Evolutionary conservation across 2,113 vertebrate species (phyloP), one percentile per base, ranked within the genome.

Genomic region (Hipposideros armiger): DNA sequence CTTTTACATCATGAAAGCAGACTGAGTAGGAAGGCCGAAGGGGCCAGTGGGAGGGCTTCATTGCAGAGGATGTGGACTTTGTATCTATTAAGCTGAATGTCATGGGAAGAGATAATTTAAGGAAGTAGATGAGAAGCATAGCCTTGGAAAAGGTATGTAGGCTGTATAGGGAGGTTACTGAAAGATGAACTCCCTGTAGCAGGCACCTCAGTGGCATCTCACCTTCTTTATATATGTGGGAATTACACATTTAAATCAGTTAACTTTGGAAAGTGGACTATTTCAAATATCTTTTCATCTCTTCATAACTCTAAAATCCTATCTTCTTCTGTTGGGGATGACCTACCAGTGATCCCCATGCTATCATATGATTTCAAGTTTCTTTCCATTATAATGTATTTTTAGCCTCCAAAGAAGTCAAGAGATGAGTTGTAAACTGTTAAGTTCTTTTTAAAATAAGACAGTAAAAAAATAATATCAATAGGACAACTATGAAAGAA

Each of bases 371-470:
- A 76, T 88, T 85, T 95, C 28, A 73, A 95, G 1, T 73, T 80
- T 78, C 42, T 96, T 78, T 94, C 82, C 42, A 52, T 97, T 97
- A 94, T 90, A 70, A 84, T 94, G 50, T 96, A 72, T 97, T 98
- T 96, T 98, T 17, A 93, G 32, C 88, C 84, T 96, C 67, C 0
- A 5, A 45, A 56, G 42, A 83, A 97, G 60, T 93, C 90, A 97
- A 95, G 66, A 90, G 50, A 60, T 84, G 89, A 97, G 30, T 90
- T 90, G 32, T 0, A 0, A 95, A 73, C 60, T 58, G 28, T 69
- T 64, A 97, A 70, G 77, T 26, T 96, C 9, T 90, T 93, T 70
- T 96, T 95, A 95, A 97, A 98, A 82, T 52, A 89, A 60, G 73
- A 67, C 17, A 87, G 82, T 92, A 76, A 0, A 45, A 80, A 86